A percentile compares a stretch with the other conserved stretches of the same genome.
phyloP scores from a whole-genome alignment of 2,888 invertebrate genomes.

The Autographa pulchrina region DNA sequence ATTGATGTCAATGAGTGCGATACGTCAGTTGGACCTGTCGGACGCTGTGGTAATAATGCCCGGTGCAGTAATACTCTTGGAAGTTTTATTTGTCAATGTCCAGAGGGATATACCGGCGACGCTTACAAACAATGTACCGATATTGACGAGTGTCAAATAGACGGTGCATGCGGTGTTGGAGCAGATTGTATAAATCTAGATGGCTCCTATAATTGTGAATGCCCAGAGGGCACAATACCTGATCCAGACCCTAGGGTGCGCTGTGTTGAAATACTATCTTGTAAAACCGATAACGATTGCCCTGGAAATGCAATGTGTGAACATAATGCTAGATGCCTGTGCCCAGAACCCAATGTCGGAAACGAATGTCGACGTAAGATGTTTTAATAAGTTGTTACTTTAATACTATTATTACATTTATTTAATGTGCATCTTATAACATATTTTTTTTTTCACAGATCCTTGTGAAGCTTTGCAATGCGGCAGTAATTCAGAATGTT shows the following conservation, averaged over 20 bases:
- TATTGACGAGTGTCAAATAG: slow-evolving; percentile 94
- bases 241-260: slow-evolving; percentile 95
- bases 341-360: slow-evolving; percentile 97
- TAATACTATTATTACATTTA: not conserved
- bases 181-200: slow-evolving; percentile 94
- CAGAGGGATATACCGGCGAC: slow-evolving; percentile 95
- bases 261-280: slow-evolving; percentile 95
- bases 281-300: slow-evolving; percentile 93
- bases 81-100: slow-evolving; percentile 94
- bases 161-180: slow-evolving; percentile 93
- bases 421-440: not conserved
- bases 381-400: not conserved
- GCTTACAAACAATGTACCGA: slow-evolving; percentile 94
- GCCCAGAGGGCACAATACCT: slow-evolving; percentile 94
- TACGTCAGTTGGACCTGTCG: slow-evolving; percentile 92
- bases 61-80: slow-evolving; percentile 95
- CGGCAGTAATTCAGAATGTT: slow-evolving; percentile 96
- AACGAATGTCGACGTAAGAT: slow-evolving; percentile 96
- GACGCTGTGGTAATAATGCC: slow-evolving; percentile 95
- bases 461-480: slow-evolving; percentile 96
- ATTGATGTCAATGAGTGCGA: slow-evolving; percentile 98
- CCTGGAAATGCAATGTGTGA: slow-evolving; percentile 97
- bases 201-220: slow-evolving; percentile 94
- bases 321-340: slow-evolving; percentile 93
- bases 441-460: slow-evolving; percentile 90